Base-by-base conservation (phyloP, 2,797 vertebrate species). In the Pangasius macronema region DNA sequence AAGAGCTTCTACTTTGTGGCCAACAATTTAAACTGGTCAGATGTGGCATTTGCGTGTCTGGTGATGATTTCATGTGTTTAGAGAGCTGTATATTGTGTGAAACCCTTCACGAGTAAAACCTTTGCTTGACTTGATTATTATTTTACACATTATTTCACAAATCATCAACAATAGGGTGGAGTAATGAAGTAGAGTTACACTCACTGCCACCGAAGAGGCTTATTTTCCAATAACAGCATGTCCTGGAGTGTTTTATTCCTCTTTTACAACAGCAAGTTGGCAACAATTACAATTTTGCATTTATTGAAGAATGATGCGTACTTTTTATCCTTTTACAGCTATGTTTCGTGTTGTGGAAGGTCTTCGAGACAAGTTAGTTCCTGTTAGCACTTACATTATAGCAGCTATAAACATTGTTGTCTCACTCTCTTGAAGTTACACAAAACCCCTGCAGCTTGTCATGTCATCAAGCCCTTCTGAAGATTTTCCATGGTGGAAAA, bases 11-110 rank as follows among this genome's bases (percentile, higher is more conserved):
- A 10, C 61, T 87, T 87, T 73, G 83, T 65, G 46, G 82, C 30
- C 59, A 63, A 87, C 59, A 63, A 65, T 85, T 77, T 82, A 79
- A 88, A 33, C 75, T 77, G 14, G 57, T 76, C 82, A 82, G 77
- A 81, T 85, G 53, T 36, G 46, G 51, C 59, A 79, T 24, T 82
- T 84, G 59, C 67, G 80, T 86, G 79, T 83, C 81, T 84, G 83
- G 79, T 59, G 83, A 70, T 76, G 53, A 90, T 70, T 68, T 70
- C 57, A 75, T n/a, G 59, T 84, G 42, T 33, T 68, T 36, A 18
- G 39, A 72, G 46, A 82, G 80, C 42, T 81, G 59, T 55, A 30
- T 70, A 79, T 85, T 70, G 5, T 18, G n/a, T 51, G 30, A 59
- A 65, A 75, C n/a, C 46, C 33, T 55, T 70, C n/a, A 36, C 49